Evolutionary conservation across 2,888 invertebrate species (phyloP), one percentile per base, ranked within the genome.

Genomic region (Megamerina dolium): DNA sequence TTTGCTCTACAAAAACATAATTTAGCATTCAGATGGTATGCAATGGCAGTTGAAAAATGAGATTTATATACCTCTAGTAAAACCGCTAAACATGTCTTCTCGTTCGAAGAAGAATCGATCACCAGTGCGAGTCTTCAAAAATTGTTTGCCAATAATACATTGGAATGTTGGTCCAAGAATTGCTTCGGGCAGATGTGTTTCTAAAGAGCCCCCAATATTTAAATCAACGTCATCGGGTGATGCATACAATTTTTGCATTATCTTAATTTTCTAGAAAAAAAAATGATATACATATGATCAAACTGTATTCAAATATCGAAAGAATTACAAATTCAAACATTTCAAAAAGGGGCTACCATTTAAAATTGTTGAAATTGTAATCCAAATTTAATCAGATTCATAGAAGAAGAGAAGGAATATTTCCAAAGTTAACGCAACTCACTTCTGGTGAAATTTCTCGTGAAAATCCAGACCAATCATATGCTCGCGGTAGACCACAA

Each of bases 61-160:
- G n/a, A 13, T 21, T 21, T 20, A 36, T 45, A 49, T 65, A 77
- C 77, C 73, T 53, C 72, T 61, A 3, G 77, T 75, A 56, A 80
- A 80, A 5, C 75, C 76, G 41, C 70, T 59, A 12, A 63, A 58
- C 4, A 69, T 60, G 51, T 75, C 66, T 9, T 73, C 70, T 46
- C 75, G 74, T 64, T 82, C 82, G 56, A 77, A 86, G 76, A 83
- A 87, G 63, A 77, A 85, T 41, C 85, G 73, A 68, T 87, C 87
- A 1, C 82, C 83, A 5, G 74, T 77, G 56, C 85, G 76, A 1
- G 82, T 77, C 50, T 80, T 75, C 50, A 76, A 76, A 64, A 86
- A 86, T 65, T 86, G 85, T 58, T 78, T 80, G 2, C 77, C 76
- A 21, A 86, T 63, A 47, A 87, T 78, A 58, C 85, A 85, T 23